Conservation (phyloP, 2,797 vertebrate genomes). For the Platyrinchus mystaceus region DNA sequence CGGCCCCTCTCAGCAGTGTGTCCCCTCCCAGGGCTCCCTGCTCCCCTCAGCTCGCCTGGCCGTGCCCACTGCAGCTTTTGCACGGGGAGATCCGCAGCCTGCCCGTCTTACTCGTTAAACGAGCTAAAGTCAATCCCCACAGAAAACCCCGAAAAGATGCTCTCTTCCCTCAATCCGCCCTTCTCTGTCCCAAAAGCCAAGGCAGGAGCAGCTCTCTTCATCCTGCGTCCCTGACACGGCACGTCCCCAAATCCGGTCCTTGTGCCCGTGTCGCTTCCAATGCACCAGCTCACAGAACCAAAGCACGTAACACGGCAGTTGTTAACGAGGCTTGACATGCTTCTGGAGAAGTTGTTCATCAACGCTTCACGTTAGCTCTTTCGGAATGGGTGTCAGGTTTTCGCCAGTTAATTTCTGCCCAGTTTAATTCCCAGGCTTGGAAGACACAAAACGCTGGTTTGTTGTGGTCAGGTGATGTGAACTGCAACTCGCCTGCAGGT, state of each 20-base stretch:
- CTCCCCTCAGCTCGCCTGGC: accelerated
- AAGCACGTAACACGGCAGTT: not conserved
- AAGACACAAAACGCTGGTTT: not conserved
- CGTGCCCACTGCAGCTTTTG: accelerated
- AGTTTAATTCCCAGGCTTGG: not conserved
- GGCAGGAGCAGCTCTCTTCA: not conserved
- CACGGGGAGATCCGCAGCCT: accelerated
- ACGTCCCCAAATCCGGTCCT: accelerated
- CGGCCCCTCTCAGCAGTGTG: accelerated
- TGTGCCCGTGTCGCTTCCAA: accelerated
- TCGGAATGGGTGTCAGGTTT: not conserved
- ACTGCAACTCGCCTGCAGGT: not conserved
- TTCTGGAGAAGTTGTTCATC: not conserved
- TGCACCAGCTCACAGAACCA: not conserved
- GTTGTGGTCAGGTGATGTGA: accelerated
- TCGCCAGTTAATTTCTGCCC: not conserved
- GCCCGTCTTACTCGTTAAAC: accelerated
- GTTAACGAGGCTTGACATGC: accelerated
- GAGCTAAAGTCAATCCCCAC: not conserved
- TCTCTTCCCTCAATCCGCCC: accelerated
- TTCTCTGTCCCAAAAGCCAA: accelerated
- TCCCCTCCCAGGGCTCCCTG: accelerated
- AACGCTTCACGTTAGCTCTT: accelerated
- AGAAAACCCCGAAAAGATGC: not conserved
- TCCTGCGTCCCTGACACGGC: accelerated